Percentiles rank a stretch among this genome's conserved stretches.
These are phyloP conservation scores for Iguana delicatissima DNA, from an alignment of 2,797 vertebrate genomes.

Conservation along the genomic window DNA sequence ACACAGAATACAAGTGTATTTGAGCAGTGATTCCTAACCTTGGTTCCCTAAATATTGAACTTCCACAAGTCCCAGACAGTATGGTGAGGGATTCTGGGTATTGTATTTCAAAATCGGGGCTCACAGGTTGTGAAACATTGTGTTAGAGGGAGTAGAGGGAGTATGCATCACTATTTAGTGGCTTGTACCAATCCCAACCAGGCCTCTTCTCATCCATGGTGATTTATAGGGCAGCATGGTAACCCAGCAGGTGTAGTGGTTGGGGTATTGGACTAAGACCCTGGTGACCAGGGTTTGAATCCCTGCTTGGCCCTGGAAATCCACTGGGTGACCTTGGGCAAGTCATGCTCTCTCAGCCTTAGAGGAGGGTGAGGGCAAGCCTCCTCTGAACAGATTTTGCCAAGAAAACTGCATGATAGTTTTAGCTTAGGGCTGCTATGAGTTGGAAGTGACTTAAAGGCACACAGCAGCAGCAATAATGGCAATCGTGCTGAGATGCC, in stretches of 20 bases:
- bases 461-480: too few species aligned
- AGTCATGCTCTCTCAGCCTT: too few species aligned
- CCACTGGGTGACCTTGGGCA: too few species aligned
- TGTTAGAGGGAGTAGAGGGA: neutral
- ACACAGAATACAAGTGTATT: neutral
- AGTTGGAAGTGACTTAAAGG: too few species aligned
- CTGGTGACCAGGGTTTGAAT: too few species aligned
- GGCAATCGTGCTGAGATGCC: neutral
- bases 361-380: too few species aligned
- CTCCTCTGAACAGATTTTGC: too few species aligned
- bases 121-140: neutral
- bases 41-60: neutral
- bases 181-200: neutral
- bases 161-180: neutral
- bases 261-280: too few species aligned
- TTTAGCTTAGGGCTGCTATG: too few species aligned
- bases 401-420: too few species aligned
- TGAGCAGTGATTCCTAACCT: neutral
- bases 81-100: neutral
- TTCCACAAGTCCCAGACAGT: neutral
- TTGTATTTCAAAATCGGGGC: neutral
- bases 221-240: neutral
- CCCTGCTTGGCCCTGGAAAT: too few species aligned
- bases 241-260: too few species aligned
- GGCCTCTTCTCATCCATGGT: neutral